These are phyloP conservation scores for Neolamprologus kungweensis DNA, from an alignment of 2,113 vertebrate genomes.

Conservation along the genomic window DNA sequence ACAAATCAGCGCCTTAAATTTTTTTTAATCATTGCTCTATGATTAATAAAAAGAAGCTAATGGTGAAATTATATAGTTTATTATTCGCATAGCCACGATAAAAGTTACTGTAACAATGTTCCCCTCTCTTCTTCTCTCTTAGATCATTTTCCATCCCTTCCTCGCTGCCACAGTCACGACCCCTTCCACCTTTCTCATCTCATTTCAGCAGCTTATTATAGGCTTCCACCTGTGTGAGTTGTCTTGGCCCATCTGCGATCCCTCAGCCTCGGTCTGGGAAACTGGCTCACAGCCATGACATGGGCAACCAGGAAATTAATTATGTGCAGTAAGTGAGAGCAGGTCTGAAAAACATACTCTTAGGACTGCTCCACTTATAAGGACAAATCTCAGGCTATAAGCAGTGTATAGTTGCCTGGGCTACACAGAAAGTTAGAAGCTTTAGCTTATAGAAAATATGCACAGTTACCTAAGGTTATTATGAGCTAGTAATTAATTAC, in stretches of 20 bases:
- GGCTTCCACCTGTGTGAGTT: constrained; percentile 35
- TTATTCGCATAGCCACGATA: background rate
- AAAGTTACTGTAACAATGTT: background rate
- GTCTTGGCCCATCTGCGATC: constrained; percentile 31
- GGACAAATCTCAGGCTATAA: background rate
- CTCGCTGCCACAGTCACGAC: background rate
- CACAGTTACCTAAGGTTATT: background rate
- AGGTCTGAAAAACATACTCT: background rate
- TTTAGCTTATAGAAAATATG: background rate
- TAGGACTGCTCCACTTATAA: background rate
- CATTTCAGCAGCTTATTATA: constrained; percentile 37
- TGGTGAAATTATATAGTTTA: background rate
- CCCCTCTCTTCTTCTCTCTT: background rate
- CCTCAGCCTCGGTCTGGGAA: background rate
- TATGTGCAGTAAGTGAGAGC: background rate
- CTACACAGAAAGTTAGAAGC: background rate
- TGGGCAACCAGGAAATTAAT: constrained; percentile 30
- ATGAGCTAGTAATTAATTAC: background rate
- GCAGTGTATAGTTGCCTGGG: background rate
- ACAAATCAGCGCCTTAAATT: background rate
- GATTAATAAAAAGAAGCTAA: background rate
- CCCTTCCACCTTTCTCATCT: constrained; percentile 9
- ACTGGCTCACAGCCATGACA: constrained; percentile 22
- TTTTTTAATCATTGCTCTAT: background rate
- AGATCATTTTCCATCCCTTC: background rate